Conservation (phyloP, 2,888 invertebrate genomes). For the Phrixothrix hirtus region DNA sequence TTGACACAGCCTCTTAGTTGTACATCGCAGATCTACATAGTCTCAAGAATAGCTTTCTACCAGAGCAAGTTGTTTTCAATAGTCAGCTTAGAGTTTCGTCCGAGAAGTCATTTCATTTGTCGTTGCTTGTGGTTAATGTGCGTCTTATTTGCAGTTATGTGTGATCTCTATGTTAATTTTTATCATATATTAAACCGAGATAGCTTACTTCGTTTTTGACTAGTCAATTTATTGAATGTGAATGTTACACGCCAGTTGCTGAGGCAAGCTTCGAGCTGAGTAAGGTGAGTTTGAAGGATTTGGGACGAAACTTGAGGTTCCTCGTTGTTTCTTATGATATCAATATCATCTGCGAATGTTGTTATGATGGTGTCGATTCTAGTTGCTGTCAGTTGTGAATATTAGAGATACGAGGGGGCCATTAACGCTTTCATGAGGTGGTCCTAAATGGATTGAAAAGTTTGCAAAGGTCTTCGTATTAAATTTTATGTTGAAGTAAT, state of each 20-base stretch:
- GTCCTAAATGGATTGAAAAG: not conserved
- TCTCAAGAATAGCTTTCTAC: conserved; percentile 4
- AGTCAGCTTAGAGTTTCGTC: conserved; percentile 3
- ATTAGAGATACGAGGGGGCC: conserved; percentile 21
- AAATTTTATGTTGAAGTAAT: conserved; percentile 7
- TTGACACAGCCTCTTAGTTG: conserved; percentile 5
- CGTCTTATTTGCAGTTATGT: not conserved
- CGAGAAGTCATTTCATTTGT: not conserved
- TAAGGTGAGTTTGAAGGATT: conserved; percentile 23
- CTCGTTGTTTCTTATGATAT: conserved; percentile 7
- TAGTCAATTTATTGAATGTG: not conserved
- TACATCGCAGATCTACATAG: conserved; percentile 2
- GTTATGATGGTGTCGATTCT: conserved; percentile 4
- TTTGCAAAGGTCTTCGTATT: not conserved
- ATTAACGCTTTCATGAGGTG: not conserved
- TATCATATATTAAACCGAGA: not conserved
- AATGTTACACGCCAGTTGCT: too few species aligned
- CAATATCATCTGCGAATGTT: conserved; percentile 29
- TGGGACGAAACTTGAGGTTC: conserved; percentile 15
- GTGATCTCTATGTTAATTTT: conserved; percentile 1
- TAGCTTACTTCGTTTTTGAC: conserved; percentile 1
- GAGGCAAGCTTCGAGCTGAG: conserved; percentile 22
- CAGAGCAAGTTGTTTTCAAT: not conserved
- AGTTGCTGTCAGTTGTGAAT: too few species aligned
- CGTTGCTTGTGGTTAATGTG: not conserved